Base-by-base conservation (phyloP, 2,797 vertebrate genomes). In the Aulostomus chinensis region DNA sequence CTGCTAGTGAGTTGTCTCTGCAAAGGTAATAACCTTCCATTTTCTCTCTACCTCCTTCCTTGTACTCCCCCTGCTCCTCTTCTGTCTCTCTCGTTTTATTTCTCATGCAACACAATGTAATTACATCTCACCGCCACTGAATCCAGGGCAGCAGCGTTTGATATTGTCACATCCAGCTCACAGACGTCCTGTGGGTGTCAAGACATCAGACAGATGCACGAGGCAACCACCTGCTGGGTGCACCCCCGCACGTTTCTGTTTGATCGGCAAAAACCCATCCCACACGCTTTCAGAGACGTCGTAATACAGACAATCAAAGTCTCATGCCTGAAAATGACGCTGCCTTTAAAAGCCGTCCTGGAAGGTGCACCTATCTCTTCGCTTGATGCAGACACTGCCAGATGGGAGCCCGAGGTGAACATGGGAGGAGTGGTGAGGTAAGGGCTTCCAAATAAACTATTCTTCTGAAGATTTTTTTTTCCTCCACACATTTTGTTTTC, bases 61-160 rank as follows among this genome's bases (percentile, higher is more conserved):
- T 4, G 33, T 4, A 9, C n/a, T 12, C 2, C 40, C 33, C 41
- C 10, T 16, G 50, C 35, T 21, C 31, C 28, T 25, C 30, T 15
- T 22, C 30, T 18, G 17, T 54, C 66, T 58, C 30, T 59, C 41
- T 49, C 11, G 1, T 62, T 72, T 64, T 32, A 62, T 69, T 74
- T 78, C 64, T 56, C 63, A 78, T 65, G 69, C 81, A 85, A 76
- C 67, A 66, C 71, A 69, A 51, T 86, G 77, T 70, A 81, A 89
- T 84, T 79, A 75, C 71, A 64, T 64, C 52, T 54, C 62, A 30
- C 17, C 45, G 56, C 49, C 52, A 29, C 36, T 62, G 66, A 55
- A 61, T 53, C 41, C 38, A 29, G 33, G 47, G 31, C 53, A 46
- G 43, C 56, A 13, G 25, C 22, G 21, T 71, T 84, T 73, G 68